A percentile compares a stretch with the other conserved stretches of the same genome.
phyloP scores from a whole-genome alignment of 1,140 invertebrate species.

The Pachypeltis micranthus region DNA sequence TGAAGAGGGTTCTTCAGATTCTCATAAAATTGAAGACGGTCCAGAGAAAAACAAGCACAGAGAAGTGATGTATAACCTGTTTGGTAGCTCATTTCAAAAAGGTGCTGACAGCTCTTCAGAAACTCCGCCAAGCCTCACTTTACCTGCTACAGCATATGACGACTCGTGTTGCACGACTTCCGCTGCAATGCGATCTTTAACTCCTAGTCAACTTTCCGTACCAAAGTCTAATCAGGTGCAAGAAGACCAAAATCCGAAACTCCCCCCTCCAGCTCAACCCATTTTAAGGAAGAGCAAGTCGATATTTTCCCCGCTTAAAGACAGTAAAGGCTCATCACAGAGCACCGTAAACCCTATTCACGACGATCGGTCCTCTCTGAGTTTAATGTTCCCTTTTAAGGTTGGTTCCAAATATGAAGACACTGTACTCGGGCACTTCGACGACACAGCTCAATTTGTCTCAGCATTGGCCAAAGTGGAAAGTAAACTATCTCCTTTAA shows the following conservation, averaged over 20 bases:
- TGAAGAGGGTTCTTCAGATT: not conserved
- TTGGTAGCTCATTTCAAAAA: not conserved
- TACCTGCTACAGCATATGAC: conserved; percentile 17
- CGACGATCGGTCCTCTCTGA: not conserved
- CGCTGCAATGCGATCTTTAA: not conserved
- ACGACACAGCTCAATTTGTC: conserved; percentile 18
- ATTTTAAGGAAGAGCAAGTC: not conserved
- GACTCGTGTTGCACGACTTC: conserved; percentile 16
- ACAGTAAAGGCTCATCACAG: not conserved
- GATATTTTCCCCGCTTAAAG: not conserved
- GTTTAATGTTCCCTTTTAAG: not conserved
- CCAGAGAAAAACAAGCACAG: not conserved
- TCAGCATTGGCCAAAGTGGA: conserved; percentile 12
- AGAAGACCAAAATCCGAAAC: not conserved
- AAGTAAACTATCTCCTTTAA: conserved; percentile 13
- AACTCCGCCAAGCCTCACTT: not conserved
- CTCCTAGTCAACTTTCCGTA: not conserved
- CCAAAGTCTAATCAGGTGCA: not conserved
- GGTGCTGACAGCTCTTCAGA: not conserved
- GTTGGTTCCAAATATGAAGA: conserved; percentile 10
- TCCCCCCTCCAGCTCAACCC: not conserved
- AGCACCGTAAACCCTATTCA: not conserved
- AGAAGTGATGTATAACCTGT: too few species aligned
- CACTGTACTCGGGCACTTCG: conserved; percentile 20
- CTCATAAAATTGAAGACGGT: not conserved